Evolutionary conservation across 2,113 vertebrate species (phyloP), one percentile per base, ranked within the genome.

Genomic region (Probosciger aterrimus): DNA sequence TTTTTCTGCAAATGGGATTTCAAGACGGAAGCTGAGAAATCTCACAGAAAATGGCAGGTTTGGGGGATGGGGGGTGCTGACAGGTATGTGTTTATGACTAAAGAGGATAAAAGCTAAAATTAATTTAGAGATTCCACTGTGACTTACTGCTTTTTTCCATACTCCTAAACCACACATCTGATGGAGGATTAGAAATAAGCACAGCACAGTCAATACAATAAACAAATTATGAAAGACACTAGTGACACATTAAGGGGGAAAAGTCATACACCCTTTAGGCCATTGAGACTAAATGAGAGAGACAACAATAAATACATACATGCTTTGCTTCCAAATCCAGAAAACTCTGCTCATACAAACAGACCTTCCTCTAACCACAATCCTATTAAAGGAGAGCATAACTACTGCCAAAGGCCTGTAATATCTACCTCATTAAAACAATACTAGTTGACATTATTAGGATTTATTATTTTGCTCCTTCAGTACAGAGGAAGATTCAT

Each of bases 401-500:
- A 62, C 59, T 59, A 69, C 64, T 75, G 80, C 74, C 86, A 90
- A 89, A 88, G 77, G 62, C 47, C 67, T 89, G 43, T 22, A 91
- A 62, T 22, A 84, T 69, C 73, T 69, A 92, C n/a, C 74, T 95
- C 52, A 91, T 93, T 92, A 89, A 95, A 91, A 84, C 83, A 94
- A 74, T 49, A 84, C 19, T 37, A 53, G 39, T 37, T 86, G 92
- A 88, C 92, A 92, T 93, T 76, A 89, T 91, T 87, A 91, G 77
- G 88, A 92, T 94, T 69, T 59, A 96, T 89, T 93, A 57, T 82
- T 96, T 89, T 89, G 57, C 77, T 88, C 17, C 55, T 93, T 71
- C 78, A 86, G 73, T 30, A 78, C 24, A 81, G 30, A 50, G 20
- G n/a, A 92, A 84, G 62, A 93, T 95, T 92, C 64, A 92, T 91